Percentiles rank a stretch among this genome's conserved stretches.
These are phyloP conservation scores for Sebastes oblongus DNA, from an alignment of 2,797 vertebrate genomes.

Conservation along the genomic window DNA sequence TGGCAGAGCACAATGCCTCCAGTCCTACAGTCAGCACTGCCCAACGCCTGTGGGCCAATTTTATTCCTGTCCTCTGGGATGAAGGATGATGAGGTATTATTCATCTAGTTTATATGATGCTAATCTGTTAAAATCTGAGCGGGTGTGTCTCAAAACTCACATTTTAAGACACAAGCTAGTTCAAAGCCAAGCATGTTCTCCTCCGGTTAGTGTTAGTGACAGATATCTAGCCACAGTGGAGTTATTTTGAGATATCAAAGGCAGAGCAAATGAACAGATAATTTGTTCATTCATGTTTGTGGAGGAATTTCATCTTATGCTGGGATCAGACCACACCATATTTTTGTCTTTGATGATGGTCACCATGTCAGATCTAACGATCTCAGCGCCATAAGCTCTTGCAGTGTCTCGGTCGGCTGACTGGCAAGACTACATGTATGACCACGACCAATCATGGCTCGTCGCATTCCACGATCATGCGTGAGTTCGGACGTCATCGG, in stretches of 20 bases:
- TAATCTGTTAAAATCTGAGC: neutral
- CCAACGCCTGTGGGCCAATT: neutral
- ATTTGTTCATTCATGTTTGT: neutral
- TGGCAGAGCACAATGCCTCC: neutral
- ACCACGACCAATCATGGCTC: too few relatives aligned
- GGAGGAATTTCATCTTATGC: conserved; percentile 5
- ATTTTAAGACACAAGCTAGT: neutral
- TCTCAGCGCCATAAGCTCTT: too few relatives aligned
- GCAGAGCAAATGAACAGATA: conserved; percentile 3
- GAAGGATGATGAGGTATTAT: neutral
- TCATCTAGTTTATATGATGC: neutral
- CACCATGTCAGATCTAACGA: too few relatives aligned
- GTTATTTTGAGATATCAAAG: conserved; percentile 10
- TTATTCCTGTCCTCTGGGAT: neutral
- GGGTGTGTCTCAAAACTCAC: neutral
- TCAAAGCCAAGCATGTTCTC: neutral
- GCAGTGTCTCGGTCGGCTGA: too few relatives aligned
- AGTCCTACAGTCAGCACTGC: neutral
- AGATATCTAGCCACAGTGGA: neutral
- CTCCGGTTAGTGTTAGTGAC: neutral
- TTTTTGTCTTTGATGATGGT: too few relatives aligned
- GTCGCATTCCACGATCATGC: too few relatives aligned
- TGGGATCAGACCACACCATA: too few relatives aligned
- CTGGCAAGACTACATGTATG: too few relatives aligned
- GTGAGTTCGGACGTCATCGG: too few relatives aligned